Base-by-base conservation (phyloP, 2,888 invertebrate species). In the Harpalus rufipes region DNA sequence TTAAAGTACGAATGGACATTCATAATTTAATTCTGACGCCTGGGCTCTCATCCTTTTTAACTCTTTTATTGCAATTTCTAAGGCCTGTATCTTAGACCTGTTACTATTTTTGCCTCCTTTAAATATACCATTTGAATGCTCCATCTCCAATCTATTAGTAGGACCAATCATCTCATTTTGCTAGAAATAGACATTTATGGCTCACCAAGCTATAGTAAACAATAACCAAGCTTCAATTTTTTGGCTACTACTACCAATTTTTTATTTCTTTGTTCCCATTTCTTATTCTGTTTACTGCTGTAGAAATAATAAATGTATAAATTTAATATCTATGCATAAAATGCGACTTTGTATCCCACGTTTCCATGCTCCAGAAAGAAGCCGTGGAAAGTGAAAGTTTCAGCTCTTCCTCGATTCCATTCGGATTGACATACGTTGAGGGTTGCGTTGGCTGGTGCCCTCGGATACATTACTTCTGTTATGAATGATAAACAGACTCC, bases 401-500 rank as follows among this genome's bases (percentile, higher is more conserved):
- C 18, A 21, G 59, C 12, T 59, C 59, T 59, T 59, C 59, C 14
- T 18, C 32, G 12, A n/a, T 63, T 63, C 63, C 63, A 39, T 68
- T 68, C n/a, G 68, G 68, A 68, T 39, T 39, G 68, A 39, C 39
- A 14, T 68, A 21, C 63, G 21, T 51, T 51, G 63, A 21, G 18
- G 63, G 63, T 21, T 21, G 12, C 21, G 63, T 12, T 59, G 14
- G 12, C 21, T 18, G 21, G 7, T 18, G 63, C 74, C 51, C 44
- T 83, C 44, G 83, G 78, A 84, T 78, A 65, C 84, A 84, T 84
- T 84, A 84, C 65, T 76, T 76, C 84, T 78, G 84, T 84, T 84
- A 84, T 84, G 84, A 84, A 84, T 84, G 84, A 84, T 84, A 84
- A 84, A 84, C 84, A 84, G 84, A 65, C 65, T 44, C 44, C 65